Base-by-base conservation (phyloP, 2,888 invertebrate species). In the Drosophila mimica region DNA sequence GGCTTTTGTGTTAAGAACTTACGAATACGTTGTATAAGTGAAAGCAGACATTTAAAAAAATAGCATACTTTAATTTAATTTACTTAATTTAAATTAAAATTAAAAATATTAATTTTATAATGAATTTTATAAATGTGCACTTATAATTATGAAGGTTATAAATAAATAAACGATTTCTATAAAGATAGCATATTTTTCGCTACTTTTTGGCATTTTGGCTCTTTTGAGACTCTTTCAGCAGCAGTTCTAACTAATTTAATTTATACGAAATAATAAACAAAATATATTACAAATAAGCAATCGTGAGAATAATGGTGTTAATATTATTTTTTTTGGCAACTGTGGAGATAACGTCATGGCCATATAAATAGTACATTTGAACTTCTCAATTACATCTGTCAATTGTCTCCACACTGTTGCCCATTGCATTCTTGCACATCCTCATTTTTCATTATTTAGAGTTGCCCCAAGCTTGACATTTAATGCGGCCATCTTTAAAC, bases 101-200 rank as follows among this genome's bases (percentile, higher is more conserved):
- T 1, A 3, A 43, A 11, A 20, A 6, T 0, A 20, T 0, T 1
- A n/a, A 11, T n/a, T n/a, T 11, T 20, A n/a, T 11, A 13, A 13
- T 13, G 6, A 4, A 4, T 36, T 36, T n/a, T 9, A n/a, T 11
- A 40, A 4, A n/a, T 40, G 4, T 9, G 1, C n/a, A 1, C n/a
- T n/a, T 40, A n/a, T n/a, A n/a, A 3, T 9, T 8, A 38, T 38
- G 4, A 3, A 38, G n/a, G 8, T 40, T 40, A n/a, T 8, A n/a
- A 38, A 17, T n/a, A n/a, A 38, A n/a, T n/a, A n/a, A n/a, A 1
- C 38, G 9, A 38, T 38, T 17, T 38, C 38, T 1, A 17, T 17
- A 38, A 17, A 38, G 38, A 17, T 17, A 17, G 7, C 38, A 7
- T 8, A 38, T 38, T 7, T 17, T 38, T 17, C 15, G 17, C 38